These are phyloP conservation scores for Sinocyclocheilus grahami DNA, from an alignment of 2,113 vertebrate species.

Conservation along the genomic window DNA sequence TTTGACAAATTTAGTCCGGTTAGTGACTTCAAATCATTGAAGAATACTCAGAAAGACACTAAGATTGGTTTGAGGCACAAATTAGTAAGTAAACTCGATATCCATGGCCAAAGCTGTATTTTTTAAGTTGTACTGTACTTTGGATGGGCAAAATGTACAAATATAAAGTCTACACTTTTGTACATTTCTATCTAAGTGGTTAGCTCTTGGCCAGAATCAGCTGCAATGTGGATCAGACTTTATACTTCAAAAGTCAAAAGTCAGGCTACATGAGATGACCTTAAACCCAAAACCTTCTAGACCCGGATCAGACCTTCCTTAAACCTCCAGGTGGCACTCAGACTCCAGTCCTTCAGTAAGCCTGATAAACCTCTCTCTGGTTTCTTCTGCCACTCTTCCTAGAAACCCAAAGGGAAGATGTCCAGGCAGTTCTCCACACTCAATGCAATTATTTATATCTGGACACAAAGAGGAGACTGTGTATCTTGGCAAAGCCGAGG, in stretches of 20 bases:
- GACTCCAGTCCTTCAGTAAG: conserved; percentile 19
- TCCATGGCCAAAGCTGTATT: too few relatives aligned
- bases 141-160: neutral
- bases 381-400: conserved; percentile 40
- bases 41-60: too few relatives aligned
- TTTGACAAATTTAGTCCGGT: neutral
- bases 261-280: neutral
- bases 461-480: conserved; percentile 57
- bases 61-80: too few relatives aligned
- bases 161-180: neutral
- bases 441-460: conserved; percentile 56
- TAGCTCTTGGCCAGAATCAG: neutral
- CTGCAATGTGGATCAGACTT: neutral
- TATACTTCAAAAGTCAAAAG: neutral
- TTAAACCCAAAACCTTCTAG: conserved; percentile 3
- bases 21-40: neutral
- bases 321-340: conserved; percentile 46
- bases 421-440: conserved; percentile 52
- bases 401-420: conserved; percentile 46
- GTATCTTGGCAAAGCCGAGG: conserved; percentile 47
- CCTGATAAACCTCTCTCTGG: neutral
- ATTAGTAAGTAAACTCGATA: too few relatives aligned
- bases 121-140: too few relatives aligned
- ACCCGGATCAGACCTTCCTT: neutral
- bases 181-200: neutral